Evolutionary conservation across 1,140 invertebrate species (phyloP), one percentile per base, ranked within the genome.

Genomic region (Tetranychus cinnabarinus): DNA sequence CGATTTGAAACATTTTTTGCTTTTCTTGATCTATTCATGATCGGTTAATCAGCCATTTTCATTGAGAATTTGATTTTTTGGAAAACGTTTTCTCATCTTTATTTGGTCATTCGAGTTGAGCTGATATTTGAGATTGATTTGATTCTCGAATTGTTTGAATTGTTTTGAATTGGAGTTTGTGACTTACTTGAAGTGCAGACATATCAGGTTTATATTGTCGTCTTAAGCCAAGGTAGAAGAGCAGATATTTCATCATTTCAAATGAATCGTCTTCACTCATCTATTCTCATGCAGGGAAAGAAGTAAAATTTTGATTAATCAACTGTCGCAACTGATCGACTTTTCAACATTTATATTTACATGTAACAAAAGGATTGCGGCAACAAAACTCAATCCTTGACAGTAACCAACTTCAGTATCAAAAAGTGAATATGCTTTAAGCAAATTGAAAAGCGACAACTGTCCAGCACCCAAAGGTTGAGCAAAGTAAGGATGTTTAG

Each of bases 401-500:
- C 86, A 90, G 73, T 95, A 96, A 0, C 89, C 90, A 6, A 97
- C 84, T 71, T 95, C 88, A 13, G 83, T 81, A 72, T 97, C 92
- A 8, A 93, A 71, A 7, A 97, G 75, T 1, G 90, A 95, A 71
- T 96, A 97, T 0, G 92, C 91, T 73, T 97, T 96, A 0, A 97
- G 74, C 7, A 96, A 73, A 75, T 96, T 96, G 71, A 93, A 97
- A 1, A 97, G 73, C 0, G 88, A 83, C 60, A 96, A 74, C 71
- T 96, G 91, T 0, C 91, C 91, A 3, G 86, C 80, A 1, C 88
- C 90, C 55, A 92, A 72, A 1, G 85, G 82, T 64, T 82, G 82
- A 60, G 82, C 82, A 72, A 88, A 97, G 71, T 90, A 96, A 0
- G 83, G 81, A 72, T 96, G 89, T 70, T 82, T 84, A 0, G 92